A percentile compares a stretch with the other conserved stretches of the same genome.
These are phyloP conservation scores for Trachurus trachurus DNA, from an alignment of 2,797 vertebrate species.

Conservation along the genomic window DNA sequence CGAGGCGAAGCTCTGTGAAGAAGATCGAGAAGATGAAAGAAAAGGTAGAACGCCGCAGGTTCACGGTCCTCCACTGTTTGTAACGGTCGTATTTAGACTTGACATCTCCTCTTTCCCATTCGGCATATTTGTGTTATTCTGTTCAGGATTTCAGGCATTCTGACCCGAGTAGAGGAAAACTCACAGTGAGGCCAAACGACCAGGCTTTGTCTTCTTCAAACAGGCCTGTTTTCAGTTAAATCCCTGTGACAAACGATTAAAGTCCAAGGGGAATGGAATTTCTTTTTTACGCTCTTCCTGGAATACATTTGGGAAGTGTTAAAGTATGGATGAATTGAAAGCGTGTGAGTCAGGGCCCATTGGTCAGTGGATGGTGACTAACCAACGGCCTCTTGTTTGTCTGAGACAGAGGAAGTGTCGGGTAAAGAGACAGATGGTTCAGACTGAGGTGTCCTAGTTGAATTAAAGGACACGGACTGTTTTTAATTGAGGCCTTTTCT, in stretches of 20 bases:
- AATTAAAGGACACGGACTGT: slow-evolving; percentile 37
- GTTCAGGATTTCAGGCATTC: not conserved
- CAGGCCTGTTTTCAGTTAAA: slow-evolving; percentile 67
- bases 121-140: not conserved
- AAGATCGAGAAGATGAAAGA: slow-evolving; percentile 99
- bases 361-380: slow-evolving; percentile 69
- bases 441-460: slow-evolving; percentile 27
- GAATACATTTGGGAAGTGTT: slow-evolving; percentile 60
- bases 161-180: slow-evolving; percentile 11
- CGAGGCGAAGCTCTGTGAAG: slow-evolving; percentile 95
- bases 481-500: slow-evolving; percentile 43
- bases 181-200: slow-evolving; percentile 18
- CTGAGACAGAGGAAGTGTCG: slow-evolving; percentile 58
- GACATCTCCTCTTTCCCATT: not conserved
- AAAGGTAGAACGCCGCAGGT: slow-evolving; percentile 83
- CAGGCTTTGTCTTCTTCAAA: slow-evolving; percentile 37
- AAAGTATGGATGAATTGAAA: slow-evolving; percentile 58
- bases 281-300: slow-evolving; percentile 62
- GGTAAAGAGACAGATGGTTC: slow-evolving; percentile 38
- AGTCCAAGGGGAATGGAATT: slow-evolving; percentile 27
- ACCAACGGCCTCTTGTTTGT: slow-evolving; percentile 44
- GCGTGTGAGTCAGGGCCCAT: slow-evolving; percentile 69
- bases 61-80: not conserved
- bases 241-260: slow-evolving; percentile 62
- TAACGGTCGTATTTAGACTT: not conserved